phyloP scores from a whole-genome alignment of 2,797 vertebrate species.

The Tamandua tetradactyla region DNA sequence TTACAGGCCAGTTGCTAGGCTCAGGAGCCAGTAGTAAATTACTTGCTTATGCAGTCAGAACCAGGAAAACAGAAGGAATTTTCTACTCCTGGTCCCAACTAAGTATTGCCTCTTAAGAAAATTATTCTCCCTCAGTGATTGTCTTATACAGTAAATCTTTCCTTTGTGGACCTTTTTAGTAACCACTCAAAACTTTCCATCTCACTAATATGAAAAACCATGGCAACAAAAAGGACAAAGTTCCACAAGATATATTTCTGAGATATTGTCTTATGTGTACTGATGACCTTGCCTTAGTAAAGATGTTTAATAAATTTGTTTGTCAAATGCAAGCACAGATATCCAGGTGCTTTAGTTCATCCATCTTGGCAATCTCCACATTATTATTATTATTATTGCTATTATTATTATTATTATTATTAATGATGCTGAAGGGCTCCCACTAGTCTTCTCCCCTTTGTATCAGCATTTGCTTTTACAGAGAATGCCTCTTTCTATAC shows the following conservation, averaged over 20 bases:
- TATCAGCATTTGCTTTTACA: background rate
- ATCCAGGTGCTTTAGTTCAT: background rate
- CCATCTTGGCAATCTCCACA: background rate
- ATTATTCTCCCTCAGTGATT: background rate
- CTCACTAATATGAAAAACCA: constrained; percentile 20
- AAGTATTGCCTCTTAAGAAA: background rate
- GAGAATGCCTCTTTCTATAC: background rate
- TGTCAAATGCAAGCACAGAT: background rate
- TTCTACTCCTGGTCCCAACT: background rate
- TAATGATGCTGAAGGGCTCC: background rate
- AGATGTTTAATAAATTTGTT: background rate
- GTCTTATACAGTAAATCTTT: background rate
- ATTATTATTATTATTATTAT: background rate
- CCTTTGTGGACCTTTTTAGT: background rate
- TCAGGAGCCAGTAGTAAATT: background rate
- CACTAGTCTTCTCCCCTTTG: background rate
- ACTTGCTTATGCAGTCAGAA: constrained; percentile 9
- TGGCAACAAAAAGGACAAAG: constrained; percentile 41
- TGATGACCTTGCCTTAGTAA: constrained; percentile 20
- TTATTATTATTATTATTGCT: background rate
- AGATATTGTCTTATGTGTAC: constrained; percentile 22
- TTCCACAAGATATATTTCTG: background rate
- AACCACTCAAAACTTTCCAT: background rate
- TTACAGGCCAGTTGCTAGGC: background rate
- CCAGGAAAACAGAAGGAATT: background rate